Conservation (phyloP, 2,113 vertebrate genomes). For the Oreochromis spilurus region DNA sequence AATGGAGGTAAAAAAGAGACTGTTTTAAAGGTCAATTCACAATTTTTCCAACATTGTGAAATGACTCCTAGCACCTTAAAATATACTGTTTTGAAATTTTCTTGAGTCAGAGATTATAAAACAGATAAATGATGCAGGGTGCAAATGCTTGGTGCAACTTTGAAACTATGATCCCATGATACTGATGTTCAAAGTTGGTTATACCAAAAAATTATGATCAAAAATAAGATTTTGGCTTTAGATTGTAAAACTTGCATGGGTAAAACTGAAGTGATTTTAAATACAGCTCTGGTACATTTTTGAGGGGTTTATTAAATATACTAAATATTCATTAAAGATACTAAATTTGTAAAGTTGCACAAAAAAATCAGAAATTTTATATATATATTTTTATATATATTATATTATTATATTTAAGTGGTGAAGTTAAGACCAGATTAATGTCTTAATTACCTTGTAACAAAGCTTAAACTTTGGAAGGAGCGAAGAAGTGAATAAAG, state of each 20-base stretch:
- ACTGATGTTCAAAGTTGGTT: not conserved
- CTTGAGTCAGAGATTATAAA: not conserved
- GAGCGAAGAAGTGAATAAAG: not conserved
- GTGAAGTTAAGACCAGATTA: not conserved
- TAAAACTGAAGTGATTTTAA: not conserved
- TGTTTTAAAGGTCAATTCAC: not conserved
- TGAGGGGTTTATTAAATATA: no score
- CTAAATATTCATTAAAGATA: not conserved
- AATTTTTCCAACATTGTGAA: not conserved
- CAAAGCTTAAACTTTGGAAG: accelerated
- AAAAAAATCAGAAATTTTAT: not conserved
- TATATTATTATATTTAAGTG: not conserved
- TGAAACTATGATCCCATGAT: not conserved
- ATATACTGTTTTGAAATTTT: not conserved
- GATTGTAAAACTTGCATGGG: not conserved
- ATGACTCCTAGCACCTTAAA: no score
- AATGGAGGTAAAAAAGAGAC: not conserved
- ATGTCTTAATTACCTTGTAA: not conserved
- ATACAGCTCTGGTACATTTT: not conserved
- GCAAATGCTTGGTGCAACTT: not conserved
- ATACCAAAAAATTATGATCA: not conserved
- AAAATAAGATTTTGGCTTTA: not conserved
- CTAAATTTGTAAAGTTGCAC: not conserved
- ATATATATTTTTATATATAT: not conserved
- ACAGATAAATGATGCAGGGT: not conserved